Evolutionary conservation across 1,140 invertebrate genomes (phyloP), one percentile per base, ranked within the genome.

Genomic region (Laupala kohalensis): DNA sequence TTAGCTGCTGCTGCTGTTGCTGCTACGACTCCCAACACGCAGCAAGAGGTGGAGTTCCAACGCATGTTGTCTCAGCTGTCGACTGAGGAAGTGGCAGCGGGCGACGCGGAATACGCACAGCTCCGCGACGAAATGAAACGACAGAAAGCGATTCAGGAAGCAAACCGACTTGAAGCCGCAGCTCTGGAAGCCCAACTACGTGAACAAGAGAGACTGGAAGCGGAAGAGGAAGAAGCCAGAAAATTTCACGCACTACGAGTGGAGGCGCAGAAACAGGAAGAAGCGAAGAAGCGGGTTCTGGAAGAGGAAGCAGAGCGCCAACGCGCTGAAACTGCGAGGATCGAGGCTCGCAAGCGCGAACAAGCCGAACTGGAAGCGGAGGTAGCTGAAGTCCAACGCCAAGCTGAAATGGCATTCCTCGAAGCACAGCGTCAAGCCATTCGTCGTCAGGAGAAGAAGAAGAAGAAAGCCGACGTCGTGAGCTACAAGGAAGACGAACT

Each of bases 71-170:
- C 82, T 23, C 81, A 82, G 71, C 72, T 84, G 37, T 84, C 82
- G 73, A 77, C 74, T 6, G 82, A 84, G 75, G 83, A 84, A 76
- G 78, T 84, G 15, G 79, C 80, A 64, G 80, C 82, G 71, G 82
- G 80, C 74, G 79, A 82, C 69, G 78, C 74, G 74, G 80, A 80
- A 62, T 82, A 79, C 73, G 74, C 80, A 37, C 77, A 79, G 67
- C 75, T 83, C 69, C 83, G 82, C 81, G 80, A 83, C 69, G 82
- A 80, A 74, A n/a, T n/a, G n/a, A n/a, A n/a, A n/a, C n/a, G n/a
- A n/a, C n/a, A n/a, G n/a, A n/a, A n/a, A n/a, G n/a, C n/a, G n/a
- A n/a, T n/a, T n/a, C n/a, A n/a, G n/a, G n/a, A n/a, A n/a, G n/a
- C n/a, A n/a, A n/a, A n/a, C n/a, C n/a, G n/a, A n/a, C n/a, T n/a